Base-by-base conservation (phyloP, 2,888 invertebrate genomes). In the Campaea margaritaria region DNA sequence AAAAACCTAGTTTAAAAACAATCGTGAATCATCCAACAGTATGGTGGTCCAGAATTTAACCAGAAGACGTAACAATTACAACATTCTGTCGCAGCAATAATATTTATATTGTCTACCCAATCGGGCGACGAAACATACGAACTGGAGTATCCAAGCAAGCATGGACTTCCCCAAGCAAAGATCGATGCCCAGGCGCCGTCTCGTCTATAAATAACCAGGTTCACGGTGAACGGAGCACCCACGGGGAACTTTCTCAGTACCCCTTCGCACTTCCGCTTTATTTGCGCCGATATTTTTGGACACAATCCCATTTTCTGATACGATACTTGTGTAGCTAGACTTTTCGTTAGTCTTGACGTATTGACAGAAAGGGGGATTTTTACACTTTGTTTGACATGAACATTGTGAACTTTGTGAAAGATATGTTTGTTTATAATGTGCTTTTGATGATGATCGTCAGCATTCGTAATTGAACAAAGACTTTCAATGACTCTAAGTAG, bases 151-250 rank as follows among this genome's bases (percentile, higher is more conserved):
- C 45, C 39, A 27, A 28, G 31, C 31, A 61, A 53, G 58, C 49
- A 31, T 62, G 62, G 58, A 58, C 67, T 67, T 56, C 56, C 62
- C 61, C 70, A 54, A 64, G 62, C 58, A 64, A 62, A 64, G 76
- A 79, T 82, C 81, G 76, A 82, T 79, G 31, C 31, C 9, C 66
- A 70, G 64, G 66, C 67, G 65, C 69, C 69, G 67, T 65, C 49
- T 59, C 58, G 65, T 76, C 76, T 74, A 81, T 82, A 84, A 82
- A 83, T 83, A 76, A 31, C 64, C 58, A 64, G 68, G 68, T 71
- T 65, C 66, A 69, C 68, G 64, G 61, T 63, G 50, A 47, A 56
- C 65, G 66, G 67, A 59, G 62, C 65, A 58, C 66, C 68, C 68
- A 63, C 62, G 47, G 58, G 62, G 67, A 69, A 75, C 65, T 75